phyloP scores from a whole-genome alignment of 2,888 invertebrate species.

The Nymphalis c-album region DNA sequence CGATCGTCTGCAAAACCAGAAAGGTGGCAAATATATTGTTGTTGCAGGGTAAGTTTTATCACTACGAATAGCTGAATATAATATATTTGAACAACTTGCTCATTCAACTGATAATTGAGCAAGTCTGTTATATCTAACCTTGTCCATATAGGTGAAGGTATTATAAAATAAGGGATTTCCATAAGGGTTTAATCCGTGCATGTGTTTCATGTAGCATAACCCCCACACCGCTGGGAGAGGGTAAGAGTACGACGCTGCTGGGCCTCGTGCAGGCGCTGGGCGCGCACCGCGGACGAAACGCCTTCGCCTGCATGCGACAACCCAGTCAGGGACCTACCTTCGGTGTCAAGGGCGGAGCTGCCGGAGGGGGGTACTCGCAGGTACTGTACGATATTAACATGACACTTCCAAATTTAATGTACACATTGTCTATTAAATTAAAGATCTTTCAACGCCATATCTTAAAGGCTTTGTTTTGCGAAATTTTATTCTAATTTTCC shows the following conservation, averaged over 20 bases:
- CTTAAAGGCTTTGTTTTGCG: neutral
- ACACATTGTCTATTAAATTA: too few species aligned
- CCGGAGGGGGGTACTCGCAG: constrained; percentile 98
- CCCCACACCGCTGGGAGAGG: constrained; percentile 99
- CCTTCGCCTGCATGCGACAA: constrained; percentile 96
- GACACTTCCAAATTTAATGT: too few species aligned
- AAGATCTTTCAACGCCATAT: too few species aligned
- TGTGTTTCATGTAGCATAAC: constrained; percentile 86
- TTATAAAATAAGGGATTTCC: too few species aligned
- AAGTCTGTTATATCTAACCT: too few species aligned
- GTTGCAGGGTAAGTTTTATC: constrained; percentile 89
- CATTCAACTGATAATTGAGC: too few species aligned
- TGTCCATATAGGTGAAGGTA: too few species aligned
- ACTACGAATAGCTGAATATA: neutral
- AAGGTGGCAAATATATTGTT: constrained; percentile 94
- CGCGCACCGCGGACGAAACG: constrained; percentile 91
- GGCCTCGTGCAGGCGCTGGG: constrained; percentile 96
- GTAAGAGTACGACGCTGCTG: constrained; percentile 97
- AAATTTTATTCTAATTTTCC: neutral
- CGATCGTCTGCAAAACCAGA: constrained; percentile 85
- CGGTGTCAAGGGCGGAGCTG: constrained; percentile 99
- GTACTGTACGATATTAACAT: constrained; percentile 55
- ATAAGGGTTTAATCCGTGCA: neutral
- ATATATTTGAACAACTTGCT: too few species aligned
- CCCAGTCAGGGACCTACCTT: constrained; percentile 99